Base-by-base conservation (phyloP, 1,140 invertebrate genomes). In the Bombus huntii region DNA sequence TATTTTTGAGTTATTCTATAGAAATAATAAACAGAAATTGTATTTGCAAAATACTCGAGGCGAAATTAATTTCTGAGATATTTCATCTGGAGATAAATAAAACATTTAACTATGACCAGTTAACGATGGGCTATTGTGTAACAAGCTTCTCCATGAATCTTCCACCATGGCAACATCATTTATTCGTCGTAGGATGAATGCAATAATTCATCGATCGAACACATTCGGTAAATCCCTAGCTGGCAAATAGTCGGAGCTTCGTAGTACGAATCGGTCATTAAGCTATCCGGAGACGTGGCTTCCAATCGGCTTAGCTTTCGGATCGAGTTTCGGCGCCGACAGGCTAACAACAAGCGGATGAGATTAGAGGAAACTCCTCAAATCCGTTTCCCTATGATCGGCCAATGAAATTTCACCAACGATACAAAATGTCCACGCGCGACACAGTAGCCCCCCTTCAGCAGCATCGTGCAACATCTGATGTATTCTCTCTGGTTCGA, bases 341-440 rank as follows among this genome's bases (percentile, higher is more conserved):
- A 9, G 34, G 44, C 59, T 47, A 44, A 70, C 66, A 42, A 37
- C 75, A 22, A 70, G 39, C n/a, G n/a, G 66, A 59, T 59, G 34
- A 80, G 76, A 85, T 72, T 73, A 62, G 42, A 6, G 4, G 75
- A 42, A n/a, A 76, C 13, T 31, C n/a, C 28, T 25, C 15, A 31
- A 13, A 66, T 70, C 31, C 37, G 65, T 28, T 34, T n/a, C 37
- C 47, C 10, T n/a, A 10, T 31, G 66, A 70, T 83, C 81, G 34
- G 25, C 18, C 47, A 28, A 13, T 10, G 66, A 71, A 78, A 42
- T 53, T 83, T 72, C 83, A 80, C 22, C 76, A 80, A 72, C 83
- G 83, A 85, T 85, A 79, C 68, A 84, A 84, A 53, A 73, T 88
- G 62, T 75, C 76, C n/a, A 57, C 87, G 37, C 77, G 71, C 79